Base-by-base conservation (phyloP, 2,113 vertebrate genomes). In the Lophotis ruficrista region DNA sequence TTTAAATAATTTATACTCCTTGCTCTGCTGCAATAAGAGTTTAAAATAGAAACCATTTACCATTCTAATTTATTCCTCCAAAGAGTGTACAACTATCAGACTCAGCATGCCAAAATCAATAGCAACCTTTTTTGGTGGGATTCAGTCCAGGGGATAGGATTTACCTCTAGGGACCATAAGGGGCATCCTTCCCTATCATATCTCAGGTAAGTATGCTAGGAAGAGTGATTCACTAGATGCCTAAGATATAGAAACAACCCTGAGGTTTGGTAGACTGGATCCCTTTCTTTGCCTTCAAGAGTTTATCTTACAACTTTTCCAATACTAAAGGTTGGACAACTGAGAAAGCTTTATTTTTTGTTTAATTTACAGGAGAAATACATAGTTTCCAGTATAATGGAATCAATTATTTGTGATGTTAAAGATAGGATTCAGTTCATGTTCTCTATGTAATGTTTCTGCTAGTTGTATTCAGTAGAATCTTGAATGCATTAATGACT, bases 401-500 rank as follows among this genome's bases (percentile, higher is more conserved):
- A 80, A 80, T 69, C 66, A 62, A 9, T 71, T 19, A 50, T 86
- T 64, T 83, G 27, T 81, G 56, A 60, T 61, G 43, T 47, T 75
- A 53, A 45, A 43, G 48, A 50, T 18, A 68, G 38, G n/a, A 71
- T 75, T 92, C 38, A 45, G 19, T 89, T 86, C 7, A 35, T 78
- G 12, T 80, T 85, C 43, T 66, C 23, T 53, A 14, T 73, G 41
- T 76, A 50, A 71, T 60, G 17, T 84, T 93, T 92, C 41, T 95
- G 17, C 69, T 93, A 38, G 73, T 58, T 90, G 21, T 75, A 71
- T 84, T 94, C 76, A 37, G 35, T 41, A 68, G 65, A 93, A 92
- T 95, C 83, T 95, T 93, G 90, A 97, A 94, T 43, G 41, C 15
- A 87, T 92, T 89, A 92, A 84, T 91, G 65, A 79, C 48, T 92